These are phyloP conservation scores for Stylophora pistillata DNA, from an alignment of 64 coral and sea anemone species.

Conservation along the genomic window DNA sequence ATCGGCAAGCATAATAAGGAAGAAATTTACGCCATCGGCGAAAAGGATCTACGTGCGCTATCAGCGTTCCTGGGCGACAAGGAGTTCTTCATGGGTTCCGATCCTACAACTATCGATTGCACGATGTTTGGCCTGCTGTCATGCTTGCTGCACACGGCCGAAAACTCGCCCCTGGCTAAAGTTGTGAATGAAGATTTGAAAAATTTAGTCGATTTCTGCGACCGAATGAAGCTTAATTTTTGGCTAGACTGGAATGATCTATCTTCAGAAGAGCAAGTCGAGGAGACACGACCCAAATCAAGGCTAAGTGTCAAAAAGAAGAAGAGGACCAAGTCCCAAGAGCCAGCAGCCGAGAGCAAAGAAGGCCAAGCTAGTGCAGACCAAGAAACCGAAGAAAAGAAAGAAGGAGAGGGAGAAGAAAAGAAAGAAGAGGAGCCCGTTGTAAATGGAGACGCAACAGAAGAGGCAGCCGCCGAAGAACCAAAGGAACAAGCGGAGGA, in stretches of 20 bases:
- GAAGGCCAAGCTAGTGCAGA: constrained; percentile 53
- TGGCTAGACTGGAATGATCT: constrained; percentile 93
- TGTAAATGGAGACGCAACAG: constrained; percentile 46
- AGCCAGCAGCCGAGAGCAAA: constrained; percentile 52
- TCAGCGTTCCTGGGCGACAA: constrained; percentile 82
- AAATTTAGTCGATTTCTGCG: constrained; percentile 83
- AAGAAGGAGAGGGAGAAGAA: constrained; percentile 45
- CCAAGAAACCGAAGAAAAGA: constrained; percentile 52
- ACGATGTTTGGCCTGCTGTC: constrained; percentile 96
- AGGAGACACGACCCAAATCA: constrained; percentile 85
- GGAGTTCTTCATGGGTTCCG: constrained; percentile 90
- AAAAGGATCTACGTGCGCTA: constrained; percentile 76
- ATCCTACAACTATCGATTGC: constrained; percentile 90
- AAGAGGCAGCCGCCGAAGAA: constrained; percentile 47
- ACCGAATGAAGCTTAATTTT: constrained; percentile 89
- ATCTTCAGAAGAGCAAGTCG: constrained; percentile 83
- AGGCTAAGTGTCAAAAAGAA: constrained; percentile 90
- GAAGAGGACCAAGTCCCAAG: constrained; percentile 58
- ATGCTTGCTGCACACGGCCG: constrained; percentile 76
- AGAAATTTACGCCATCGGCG: constrained; percentile 92
- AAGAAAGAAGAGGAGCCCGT: constrained; percentile 42
- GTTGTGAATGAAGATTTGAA: constrained; percentile 83
- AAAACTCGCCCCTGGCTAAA: constrained; percentile 81
- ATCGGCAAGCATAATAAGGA: constrained; percentile 94
- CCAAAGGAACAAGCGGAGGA: constrained; percentile 56